These are phyloP conservation scores for Hozukius guyotensis DNA, from an alignment of 2,797 vertebrate species.

Conservation along the genomic window DNA sequence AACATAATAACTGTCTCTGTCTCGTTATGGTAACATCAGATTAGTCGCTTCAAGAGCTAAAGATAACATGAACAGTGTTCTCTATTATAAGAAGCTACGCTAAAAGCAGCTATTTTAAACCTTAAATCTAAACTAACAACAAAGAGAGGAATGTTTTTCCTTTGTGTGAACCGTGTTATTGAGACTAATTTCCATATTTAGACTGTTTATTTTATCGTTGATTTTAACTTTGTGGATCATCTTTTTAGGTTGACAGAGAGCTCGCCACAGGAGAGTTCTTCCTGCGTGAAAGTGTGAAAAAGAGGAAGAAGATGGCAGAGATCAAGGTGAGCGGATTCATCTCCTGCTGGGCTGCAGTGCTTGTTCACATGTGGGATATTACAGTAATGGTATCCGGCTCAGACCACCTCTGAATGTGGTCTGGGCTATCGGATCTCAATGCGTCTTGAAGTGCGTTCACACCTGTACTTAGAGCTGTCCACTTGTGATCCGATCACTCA, in stretches of 20 bases:
- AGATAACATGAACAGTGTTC: background rate
- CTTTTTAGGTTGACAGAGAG: conserved; percentile 90
- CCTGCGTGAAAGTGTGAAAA: conserved; percentile 91
- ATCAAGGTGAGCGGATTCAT: conserved; percentile 85
- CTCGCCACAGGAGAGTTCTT: conserved; percentile 96
- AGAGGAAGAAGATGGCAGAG: conserved; percentile 89
- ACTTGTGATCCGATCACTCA: too few species aligned
- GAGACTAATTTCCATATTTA: background rate
- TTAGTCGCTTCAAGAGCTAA: background rate
- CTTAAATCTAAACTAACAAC: background rate
- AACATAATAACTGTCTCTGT: background rate
- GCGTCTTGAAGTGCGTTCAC: too few species aligned
- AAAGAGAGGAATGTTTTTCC: background rate
- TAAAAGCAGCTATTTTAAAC: background rate
- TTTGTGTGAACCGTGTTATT: background rate
- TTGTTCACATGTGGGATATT: background rate
- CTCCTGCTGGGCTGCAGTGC: background rate
- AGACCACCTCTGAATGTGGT: too few species aligned
- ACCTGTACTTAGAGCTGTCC: too few species aligned
- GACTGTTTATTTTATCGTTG: background rate
- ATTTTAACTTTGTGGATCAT: background rate
- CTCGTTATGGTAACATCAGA: background rate
- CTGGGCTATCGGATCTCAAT: too few species aligned
- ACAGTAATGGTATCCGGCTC: background rate
- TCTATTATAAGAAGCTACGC: background rate